Conservation (phyloP, 2,113 vertebrate species). For the Isichthys henryi region DNA sequence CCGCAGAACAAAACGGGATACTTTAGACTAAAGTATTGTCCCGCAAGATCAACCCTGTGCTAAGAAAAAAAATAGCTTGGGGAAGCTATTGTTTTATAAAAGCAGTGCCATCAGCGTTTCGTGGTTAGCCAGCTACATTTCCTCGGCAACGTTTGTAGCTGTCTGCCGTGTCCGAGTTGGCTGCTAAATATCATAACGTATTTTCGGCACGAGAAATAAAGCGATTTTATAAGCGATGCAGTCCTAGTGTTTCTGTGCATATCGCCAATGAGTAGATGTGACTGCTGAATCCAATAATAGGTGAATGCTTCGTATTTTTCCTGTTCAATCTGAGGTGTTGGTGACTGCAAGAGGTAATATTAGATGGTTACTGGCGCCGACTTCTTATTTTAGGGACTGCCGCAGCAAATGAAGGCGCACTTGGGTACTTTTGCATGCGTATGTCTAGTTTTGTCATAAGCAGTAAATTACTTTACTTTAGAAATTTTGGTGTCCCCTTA, state of each 20-base stretch:
- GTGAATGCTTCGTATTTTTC: not conserved
- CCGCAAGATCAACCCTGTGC: not conserved
- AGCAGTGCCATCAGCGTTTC: not conserved
- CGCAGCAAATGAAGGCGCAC: not conserved
- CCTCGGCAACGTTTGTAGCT: not conserved
- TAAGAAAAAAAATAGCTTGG: not conserved
- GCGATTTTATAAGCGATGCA: not conserved
- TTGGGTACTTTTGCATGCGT: not conserved
- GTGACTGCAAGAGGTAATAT: not conserved
- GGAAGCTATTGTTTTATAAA: not conserved
- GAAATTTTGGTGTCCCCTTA: not conserved
- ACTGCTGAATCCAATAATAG: not conserved
- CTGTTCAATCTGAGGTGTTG: not conserved
- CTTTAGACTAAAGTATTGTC: not conserved
- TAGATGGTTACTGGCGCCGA: not conserved
- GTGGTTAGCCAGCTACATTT: not conserved
- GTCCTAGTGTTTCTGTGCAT: not conserved
- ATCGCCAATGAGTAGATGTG: not conserved
- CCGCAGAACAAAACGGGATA: not conserved
- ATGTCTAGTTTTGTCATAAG: not conserved
- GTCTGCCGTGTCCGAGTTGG: not conserved
- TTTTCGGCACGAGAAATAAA: not conserved
- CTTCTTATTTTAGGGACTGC: not conserved
- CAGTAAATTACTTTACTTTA: not conserved
- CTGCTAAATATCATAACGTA: not conserved